Percentiles rank a stretch among this genome's conserved stretches.
Conservation (phyloP, 2,113 vertebrate genomes). For the Ailurus styani region DNA sequence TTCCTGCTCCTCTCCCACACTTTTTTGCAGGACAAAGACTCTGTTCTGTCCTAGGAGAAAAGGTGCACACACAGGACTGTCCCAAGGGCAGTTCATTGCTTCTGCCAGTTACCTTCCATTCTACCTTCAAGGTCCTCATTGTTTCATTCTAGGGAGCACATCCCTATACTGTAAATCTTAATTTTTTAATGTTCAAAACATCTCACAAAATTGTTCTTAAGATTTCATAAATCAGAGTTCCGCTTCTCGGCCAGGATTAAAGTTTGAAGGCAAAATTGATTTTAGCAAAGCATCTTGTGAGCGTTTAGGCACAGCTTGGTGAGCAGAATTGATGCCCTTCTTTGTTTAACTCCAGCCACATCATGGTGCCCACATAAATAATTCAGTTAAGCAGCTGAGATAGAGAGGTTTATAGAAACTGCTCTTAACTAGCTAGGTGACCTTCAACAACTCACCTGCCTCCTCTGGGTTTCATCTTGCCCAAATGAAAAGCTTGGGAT, state of each 20-base stretch:
- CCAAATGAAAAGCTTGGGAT: neutral
- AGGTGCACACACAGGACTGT: neutral
- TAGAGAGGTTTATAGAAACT: neutral
- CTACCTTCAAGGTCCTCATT: neutral
- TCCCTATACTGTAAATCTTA: neutral
- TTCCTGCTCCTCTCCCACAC: fast-evolving
- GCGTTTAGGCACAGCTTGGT: neutral
- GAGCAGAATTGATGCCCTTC: neutral
- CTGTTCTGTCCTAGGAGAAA: neutral
- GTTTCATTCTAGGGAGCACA: too few species aligned
- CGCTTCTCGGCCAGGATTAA: neutral
- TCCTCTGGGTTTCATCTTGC: neutral
- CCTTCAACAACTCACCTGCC: neutral
- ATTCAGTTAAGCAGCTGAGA: neutral
- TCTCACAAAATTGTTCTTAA: neutral
- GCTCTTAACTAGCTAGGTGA: neutral
- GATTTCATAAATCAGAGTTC: slow-evolving; percentile 7
- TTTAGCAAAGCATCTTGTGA: neutral
- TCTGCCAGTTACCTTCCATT: neutral
- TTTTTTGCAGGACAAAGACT: neutral
- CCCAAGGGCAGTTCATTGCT: fast-evolving
- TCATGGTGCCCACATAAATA: neutral
- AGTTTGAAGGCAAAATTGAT: neutral
- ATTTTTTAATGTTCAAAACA: neutral
- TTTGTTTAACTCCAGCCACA: neutral